A percentile compares a stretch with the other conserved stretches of the same genome.
Conservation (phyloP, 2,113 vertebrate species). For the Tragelaphus imberbis region DNA sequence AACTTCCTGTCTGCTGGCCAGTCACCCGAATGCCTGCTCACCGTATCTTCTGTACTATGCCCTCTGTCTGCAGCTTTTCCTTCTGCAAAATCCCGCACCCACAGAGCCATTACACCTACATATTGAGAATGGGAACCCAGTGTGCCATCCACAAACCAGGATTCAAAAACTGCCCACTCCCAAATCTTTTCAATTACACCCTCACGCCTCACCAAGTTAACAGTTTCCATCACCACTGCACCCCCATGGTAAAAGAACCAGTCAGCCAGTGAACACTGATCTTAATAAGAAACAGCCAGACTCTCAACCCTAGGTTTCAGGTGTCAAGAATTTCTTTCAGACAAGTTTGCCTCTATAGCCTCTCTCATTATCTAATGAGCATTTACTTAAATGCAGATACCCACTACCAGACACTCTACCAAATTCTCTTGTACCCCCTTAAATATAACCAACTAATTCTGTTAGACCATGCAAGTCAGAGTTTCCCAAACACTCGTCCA, state of each 20-base stretch:
- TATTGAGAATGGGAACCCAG: background rate
- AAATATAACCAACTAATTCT: background rate
- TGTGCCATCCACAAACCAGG: background rate
- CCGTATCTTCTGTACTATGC: background rate
- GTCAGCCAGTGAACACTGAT: background rate
- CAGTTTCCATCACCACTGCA: background rate
- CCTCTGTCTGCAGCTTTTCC: background rate
- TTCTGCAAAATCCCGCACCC: background rate
- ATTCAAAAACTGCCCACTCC: background rate
- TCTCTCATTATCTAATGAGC: background rate
- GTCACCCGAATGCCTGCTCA: background rate
- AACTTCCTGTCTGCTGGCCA: background rate
- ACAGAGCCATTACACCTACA: background rate
- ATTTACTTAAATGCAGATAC: background rate
- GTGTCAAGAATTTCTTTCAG: background rate
- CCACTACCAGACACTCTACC: background rate
- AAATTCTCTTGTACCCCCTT: background rate
- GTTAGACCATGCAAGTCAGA: background rate
- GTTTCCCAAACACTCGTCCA: background rate
- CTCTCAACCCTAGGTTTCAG: background rate
- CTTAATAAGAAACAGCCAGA: slow-evolving; percentile 9
- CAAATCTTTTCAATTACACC: background rate
- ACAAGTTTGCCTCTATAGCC: background rate
- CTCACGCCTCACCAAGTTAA: background rate
- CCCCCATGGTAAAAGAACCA: background rate